Evolutionary conservation across 1,140 invertebrate genomes (phyloP).

Genomic region (Platyscapa corneri): DNA sequence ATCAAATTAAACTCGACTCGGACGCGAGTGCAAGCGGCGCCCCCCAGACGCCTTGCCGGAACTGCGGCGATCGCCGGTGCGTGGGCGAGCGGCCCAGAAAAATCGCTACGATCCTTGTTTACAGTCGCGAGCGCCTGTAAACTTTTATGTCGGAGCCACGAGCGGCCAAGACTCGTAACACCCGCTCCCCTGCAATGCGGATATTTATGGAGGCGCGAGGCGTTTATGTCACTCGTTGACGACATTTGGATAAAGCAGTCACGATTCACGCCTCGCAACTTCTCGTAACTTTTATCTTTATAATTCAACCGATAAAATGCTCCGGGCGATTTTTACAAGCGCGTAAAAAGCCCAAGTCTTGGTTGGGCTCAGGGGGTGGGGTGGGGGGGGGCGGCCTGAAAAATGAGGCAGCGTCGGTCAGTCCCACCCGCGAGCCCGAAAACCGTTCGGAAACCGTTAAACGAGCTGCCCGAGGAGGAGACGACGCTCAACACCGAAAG

Average conservation of each 20-base stretch:
- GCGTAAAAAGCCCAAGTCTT: not conserved
- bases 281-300: not conserved
- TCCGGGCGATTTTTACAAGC: not conserved
- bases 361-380: too few species aligned
- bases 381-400: too few species aligned
- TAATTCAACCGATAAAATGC: not conserved
- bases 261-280: not conserved
- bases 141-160: not conserved
- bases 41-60: not conserved
- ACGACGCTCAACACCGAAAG: not conserved
- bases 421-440: too few species aligned
- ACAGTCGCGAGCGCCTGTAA: conserved; percentile 5
- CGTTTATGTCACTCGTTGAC: conserved; percentile 3
- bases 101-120: conserved; percentile 22
- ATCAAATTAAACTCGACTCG: conserved; percentile 28
- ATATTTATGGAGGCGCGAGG: conserved; percentile 1
- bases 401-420: too few species aligned
- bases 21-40: not conserved
- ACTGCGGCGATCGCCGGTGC: not conserved
- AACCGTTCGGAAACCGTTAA: not conserved
- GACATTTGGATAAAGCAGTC: conserved; percentile 6
- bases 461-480: not conserved
- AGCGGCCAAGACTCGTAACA: not conserved
- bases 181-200: not conserved
- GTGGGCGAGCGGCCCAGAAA: not conserved